A percentile compares a stretch with the other conserved stretches of the same genome.
phyloP scores from a whole-genome alignment of 35 echinoderm and acorn worm species.

The Chiridota heheva region DNA sequence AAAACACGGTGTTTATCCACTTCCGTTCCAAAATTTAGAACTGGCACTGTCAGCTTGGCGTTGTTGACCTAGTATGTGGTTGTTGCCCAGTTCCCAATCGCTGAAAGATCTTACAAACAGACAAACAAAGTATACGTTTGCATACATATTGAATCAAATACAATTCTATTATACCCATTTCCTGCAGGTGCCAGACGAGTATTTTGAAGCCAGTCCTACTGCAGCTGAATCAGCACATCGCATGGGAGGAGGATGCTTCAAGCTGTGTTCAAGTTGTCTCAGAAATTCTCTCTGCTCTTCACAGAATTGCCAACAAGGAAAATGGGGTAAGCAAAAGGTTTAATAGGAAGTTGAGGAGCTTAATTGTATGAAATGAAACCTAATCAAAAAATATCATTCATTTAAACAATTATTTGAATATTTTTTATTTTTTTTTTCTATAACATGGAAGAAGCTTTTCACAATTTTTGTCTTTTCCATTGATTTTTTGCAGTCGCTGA shows the following conservation, averaged over 20 bases:
- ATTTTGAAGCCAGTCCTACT: conserved; percentile 33
- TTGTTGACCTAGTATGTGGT: too few species aligned
- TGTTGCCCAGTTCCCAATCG: too few species aligned
- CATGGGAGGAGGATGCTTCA: neutral
- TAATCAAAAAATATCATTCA: too few species aligned
- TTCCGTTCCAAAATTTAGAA: too few species aligned
- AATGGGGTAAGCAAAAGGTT: neutral
- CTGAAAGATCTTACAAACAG: too few species aligned
- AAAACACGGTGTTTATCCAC: too few species aligned
- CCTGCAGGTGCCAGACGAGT: conserved; percentile 29
- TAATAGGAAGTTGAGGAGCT: neutral
- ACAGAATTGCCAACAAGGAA: conserved; percentile 15
- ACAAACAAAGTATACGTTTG: too few species aligned
- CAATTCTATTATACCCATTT: too few species aligned
- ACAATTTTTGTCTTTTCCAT: neutral
- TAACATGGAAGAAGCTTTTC: neutral
- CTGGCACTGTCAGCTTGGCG: too few species aligned
- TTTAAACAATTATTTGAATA: too few species aligned
- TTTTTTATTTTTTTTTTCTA: neutral
- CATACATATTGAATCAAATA: too few species aligned
- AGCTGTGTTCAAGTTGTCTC: conserved; percentile 32
- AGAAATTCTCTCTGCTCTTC: conserved; percentile 29
- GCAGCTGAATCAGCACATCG: conserved; percentile 22
- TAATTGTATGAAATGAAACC: too few species aligned
- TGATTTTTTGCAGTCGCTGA: neutral